Evolutionary conservation across 1,140 invertebrate species (phyloP).

Genomic region (Drosophila willistoni): DNA sequence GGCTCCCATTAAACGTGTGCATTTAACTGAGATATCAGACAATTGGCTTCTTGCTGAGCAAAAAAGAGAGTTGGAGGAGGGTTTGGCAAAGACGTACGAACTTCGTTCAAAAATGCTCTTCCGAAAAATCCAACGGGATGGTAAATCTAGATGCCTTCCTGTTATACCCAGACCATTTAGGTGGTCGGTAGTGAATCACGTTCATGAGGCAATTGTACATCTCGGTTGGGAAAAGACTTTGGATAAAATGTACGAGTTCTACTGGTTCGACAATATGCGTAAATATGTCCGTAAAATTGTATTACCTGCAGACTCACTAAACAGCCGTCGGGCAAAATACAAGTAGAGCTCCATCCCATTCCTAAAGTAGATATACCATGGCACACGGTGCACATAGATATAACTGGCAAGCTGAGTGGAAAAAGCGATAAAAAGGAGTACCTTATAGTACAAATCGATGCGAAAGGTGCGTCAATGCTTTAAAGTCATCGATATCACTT

Average conservation of each 20-base stretch:
- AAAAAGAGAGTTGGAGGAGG: neutral
- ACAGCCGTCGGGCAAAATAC: slow-evolving; percentile 3
- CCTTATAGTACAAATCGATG: slow-evolving; percentile 10
- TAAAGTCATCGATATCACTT: slow-evolving; percentile 31
- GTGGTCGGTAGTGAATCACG: too few species aligned
- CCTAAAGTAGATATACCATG: slow-evolving; percentile 11
- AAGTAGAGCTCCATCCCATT: slow-evolving; percentile 11
- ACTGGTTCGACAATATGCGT: neutral
- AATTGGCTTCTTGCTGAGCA: neutral
- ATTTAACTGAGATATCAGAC: too few species aligned
- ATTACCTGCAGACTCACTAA: neutral
- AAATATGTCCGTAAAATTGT: slow-evolving; percentile 21
- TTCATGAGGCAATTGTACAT: slow-evolving; percentile 5
- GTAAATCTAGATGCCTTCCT: slow-evolving; percentile 1
- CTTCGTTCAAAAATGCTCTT: too few species aligned
- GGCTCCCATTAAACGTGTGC: slow-evolving; percentile 1
- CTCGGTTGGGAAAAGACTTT: slow-evolving; percentile 4
- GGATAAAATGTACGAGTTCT: slow-evolving; percentile 7
- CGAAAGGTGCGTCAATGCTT: slow-evolving; percentile 4
- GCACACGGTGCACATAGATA: slow-evolving; percentile 15
- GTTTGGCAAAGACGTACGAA: neutral
- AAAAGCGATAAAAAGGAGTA: slow-evolving; percentile 16
- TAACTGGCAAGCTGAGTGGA: slow-evolving; percentile 14
- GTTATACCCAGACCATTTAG: slow-evolving; percentile 2
- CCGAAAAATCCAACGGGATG: too few species aligned